Evolutionary conservation across 1,140 invertebrate genomes (phyloP).

Genomic region (Brachionus paranguensis): DNA sequence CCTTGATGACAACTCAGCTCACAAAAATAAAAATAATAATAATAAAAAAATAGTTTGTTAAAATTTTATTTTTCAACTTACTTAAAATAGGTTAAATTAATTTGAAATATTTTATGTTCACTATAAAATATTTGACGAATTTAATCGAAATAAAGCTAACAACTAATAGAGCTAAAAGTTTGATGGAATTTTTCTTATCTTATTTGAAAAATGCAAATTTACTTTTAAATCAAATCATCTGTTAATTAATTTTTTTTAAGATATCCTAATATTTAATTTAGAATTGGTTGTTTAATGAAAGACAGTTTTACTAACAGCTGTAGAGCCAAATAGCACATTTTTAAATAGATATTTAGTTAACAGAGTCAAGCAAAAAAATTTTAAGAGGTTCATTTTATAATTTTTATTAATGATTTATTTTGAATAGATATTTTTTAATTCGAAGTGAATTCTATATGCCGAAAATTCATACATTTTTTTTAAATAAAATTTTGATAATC

Average conservation of each 20-base stretch:
- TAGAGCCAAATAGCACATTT: too few relatives aligned
- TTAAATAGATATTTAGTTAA: too few relatives aligned
- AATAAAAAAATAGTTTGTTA: not conserved
- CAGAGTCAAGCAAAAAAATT: too few relatives aligned
- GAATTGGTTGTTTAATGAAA: too few relatives aligned
- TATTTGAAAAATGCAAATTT: not conserved
- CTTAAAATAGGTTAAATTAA: constrained; percentile 1
- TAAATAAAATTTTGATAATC: too few relatives aligned
- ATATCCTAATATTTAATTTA: too few relatives aligned
- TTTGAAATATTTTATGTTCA: constrained; percentile 29
- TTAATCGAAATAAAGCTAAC: constrained; percentile 28
- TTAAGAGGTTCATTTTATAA: too few relatives aligned
- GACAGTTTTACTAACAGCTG: too few relatives aligned
- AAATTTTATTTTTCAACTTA: not conserved
- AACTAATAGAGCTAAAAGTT: not conserved
- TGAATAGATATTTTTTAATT: too few relatives aligned
- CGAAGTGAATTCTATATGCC: too few relatives aligned
- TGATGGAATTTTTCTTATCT: not conserved
- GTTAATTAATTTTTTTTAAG: not conserved
- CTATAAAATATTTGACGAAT: not conserved
- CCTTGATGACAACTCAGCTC: not conserved
- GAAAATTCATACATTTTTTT: too few relatives aligned
- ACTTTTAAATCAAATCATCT: not conserved
- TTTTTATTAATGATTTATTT: too few relatives aligned
- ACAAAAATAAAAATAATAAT: not conserved